Evolutionary conservation across 2,797 vertebrate species (phyloP).

Genomic region (Buphagus erythrorhynchus): DNA sequence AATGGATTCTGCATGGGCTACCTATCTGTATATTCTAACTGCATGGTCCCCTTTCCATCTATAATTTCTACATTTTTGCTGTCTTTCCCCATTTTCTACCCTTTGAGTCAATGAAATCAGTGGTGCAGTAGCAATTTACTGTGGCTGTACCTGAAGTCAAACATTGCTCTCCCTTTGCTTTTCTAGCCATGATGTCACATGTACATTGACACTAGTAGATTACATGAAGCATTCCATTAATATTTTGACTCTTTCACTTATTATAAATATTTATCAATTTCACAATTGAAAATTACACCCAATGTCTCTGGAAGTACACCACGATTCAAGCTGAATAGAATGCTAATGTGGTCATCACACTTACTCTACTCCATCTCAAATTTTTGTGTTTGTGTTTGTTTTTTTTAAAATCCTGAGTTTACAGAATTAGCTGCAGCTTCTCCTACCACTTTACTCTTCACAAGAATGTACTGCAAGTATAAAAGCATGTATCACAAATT

Average conservation of each 20-base stretch:
- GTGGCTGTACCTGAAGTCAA: neutral
- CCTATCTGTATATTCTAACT: neutral
- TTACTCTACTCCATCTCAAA: neutral
- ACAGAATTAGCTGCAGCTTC: neutral
- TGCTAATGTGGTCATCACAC: neutral
- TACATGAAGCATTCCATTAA: neutral
- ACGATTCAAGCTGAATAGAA: neutral
- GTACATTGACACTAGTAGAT: neutral
- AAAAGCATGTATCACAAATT: neutral
- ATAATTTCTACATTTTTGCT: neutral
- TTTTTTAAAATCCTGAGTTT: neutral
- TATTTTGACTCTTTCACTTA: neutral
- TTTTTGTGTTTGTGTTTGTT: neutral
- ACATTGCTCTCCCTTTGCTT: neutral
- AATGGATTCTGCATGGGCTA: neutral
- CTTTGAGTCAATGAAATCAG: neutral
- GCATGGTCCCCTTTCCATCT: neutral
- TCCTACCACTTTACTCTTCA: neutral
- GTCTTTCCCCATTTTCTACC: neutral
- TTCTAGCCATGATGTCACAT: neutral
- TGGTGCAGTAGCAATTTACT: neutral
- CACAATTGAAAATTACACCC: neutral
- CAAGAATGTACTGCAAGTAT: neutral
- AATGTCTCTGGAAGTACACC: neutral
- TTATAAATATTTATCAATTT: neutral